These are phyloP conservation scores for Tridacna crocea DNA, from an alignment of 2,888 invertebrate genomes.

Conservation along the genomic window DNA sequence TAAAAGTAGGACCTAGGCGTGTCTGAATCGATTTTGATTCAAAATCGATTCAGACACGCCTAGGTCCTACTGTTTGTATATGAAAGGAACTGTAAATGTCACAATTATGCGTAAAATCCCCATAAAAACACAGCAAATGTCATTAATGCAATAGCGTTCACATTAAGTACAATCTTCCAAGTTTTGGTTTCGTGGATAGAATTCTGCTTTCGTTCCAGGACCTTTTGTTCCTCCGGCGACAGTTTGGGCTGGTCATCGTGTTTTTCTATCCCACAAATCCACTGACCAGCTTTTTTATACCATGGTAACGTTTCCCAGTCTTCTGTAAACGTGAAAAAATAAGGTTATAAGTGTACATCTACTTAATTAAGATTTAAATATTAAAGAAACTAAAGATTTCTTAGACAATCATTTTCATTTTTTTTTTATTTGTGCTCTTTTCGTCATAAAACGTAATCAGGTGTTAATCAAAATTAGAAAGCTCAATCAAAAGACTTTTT, in stretches of 20 bases:
- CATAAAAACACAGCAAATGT: conserved; percentile 81
- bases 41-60: too few species aligned
- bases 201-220: conserved; percentile 75
- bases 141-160: conserved; percentile 83
- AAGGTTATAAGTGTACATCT: neutral
- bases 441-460: too few species aligned
- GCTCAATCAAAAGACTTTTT: too few species aligned
- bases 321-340: conserved; percentile 43
- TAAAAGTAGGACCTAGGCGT: too few species aligned
- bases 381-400: too few species aligned
- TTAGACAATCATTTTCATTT: too few species aligned
- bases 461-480: too few species aligned
- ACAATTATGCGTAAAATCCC: conserved; percentile 80
- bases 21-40: too few species aligned
- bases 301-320: conserved; percentile 74
- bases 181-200: conserved; percentile 82
- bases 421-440: too few species aligned
- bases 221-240: conserved; percentile 75
- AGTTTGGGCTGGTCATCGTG: conserved; percentile 65
- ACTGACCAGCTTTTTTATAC: conserved; percentile 78
- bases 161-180: conserved; percentile 78
- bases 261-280: conserved; percentile 84
- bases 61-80: too few species aligned
- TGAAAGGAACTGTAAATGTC: too few species aligned
- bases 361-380: too few species aligned